phyloP scores from a whole-genome alignment of 1,140 invertebrate genomes.

The Solenopsis invicta region DNA sequence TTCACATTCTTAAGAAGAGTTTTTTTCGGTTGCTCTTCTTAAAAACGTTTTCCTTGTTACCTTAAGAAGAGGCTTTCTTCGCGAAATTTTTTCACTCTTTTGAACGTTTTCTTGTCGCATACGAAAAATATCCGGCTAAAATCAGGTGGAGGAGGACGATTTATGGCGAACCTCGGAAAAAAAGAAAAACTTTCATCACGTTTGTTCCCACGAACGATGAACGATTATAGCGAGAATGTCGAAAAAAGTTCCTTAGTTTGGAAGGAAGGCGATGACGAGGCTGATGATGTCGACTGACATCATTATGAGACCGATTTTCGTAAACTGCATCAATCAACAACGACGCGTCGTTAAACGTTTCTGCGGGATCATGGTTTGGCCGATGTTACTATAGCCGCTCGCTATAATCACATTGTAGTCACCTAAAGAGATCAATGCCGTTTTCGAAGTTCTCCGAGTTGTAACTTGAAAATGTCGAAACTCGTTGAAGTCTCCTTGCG shows the following conservation, averaged over 20 bases:
- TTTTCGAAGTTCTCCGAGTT: neutral
- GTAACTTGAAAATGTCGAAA: conserved; percentile 7
- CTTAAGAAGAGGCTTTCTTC: neutral
- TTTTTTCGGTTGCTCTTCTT: neutral
- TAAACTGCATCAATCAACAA: conserved; percentile 35
- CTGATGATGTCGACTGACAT: conserved; percentile 3
- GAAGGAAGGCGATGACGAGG: neutral
- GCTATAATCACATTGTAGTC: conserved; percentile 23
- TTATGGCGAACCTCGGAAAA: neutral
- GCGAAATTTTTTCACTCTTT: neutral
- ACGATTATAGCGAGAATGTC: conserved; percentile 8
- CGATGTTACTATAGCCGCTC: neutral
- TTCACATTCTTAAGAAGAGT: too few relatives aligned
- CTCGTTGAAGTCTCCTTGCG: conserved; percentile 49
- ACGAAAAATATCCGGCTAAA: neutral
- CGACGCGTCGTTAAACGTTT: conserved; percentile 7
- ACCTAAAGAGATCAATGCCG: neutral
- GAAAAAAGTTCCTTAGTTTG: conserved; percentile 35
- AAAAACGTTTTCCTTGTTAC: neutral
- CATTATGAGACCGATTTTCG: conserved; percentile 11
- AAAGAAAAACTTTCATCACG: neutral
- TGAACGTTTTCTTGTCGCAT: neutral
- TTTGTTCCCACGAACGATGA: conserved; percentile 2
- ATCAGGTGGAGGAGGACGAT: neutral
- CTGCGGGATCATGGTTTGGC: neutral